Evolutionary conservation across 2,113 vertebrate species (phyloP).

Genomic region (Apteryx mantelli): DNA sequence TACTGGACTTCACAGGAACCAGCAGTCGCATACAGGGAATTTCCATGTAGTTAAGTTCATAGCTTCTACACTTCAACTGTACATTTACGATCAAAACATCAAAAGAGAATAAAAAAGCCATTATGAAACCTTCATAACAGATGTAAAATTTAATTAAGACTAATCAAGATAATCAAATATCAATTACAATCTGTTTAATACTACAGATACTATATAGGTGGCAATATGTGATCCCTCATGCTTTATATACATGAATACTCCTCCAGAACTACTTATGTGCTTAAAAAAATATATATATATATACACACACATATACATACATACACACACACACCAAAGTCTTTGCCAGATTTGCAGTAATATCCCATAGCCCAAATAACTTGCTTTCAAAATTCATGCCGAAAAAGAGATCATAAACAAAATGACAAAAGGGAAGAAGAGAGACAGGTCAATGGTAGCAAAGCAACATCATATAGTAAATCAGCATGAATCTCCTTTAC

Average conservation of each 20-base stretch:
- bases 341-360: not conserved
- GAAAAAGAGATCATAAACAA: not conserved
- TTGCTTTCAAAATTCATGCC: not conserved
- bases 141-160: not conserved
- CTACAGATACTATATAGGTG: too few relatives aligned
- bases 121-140: not conserved
- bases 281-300: not conserved
- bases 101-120: not conserved
- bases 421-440: not conserved
- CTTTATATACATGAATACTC: not conserved
- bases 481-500: not conserved
- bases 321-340: not conserved
- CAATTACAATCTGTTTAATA: not conserved
- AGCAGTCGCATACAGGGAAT: slow-evolving; percentile 4
- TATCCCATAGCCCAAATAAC: not conserved
- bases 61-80: not conserved
- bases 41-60: slow-evolving; percentile 1
- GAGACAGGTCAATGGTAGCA: not conserved
- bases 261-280: not conserved
- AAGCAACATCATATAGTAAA: fast-evolving
- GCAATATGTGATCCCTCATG: not conserved
- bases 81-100: not conserved
- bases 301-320: too few relatives aligned
- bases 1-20: slow-evolving; percentile 63
- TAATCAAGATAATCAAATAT: not conserved